A percentile compares a stretch with the other conserved stretches of the same genome.
phyloP scores from a whole-genome alignment of 2,113 vertebrate genomes.

The Amphiprion ocellaris region DNA sequence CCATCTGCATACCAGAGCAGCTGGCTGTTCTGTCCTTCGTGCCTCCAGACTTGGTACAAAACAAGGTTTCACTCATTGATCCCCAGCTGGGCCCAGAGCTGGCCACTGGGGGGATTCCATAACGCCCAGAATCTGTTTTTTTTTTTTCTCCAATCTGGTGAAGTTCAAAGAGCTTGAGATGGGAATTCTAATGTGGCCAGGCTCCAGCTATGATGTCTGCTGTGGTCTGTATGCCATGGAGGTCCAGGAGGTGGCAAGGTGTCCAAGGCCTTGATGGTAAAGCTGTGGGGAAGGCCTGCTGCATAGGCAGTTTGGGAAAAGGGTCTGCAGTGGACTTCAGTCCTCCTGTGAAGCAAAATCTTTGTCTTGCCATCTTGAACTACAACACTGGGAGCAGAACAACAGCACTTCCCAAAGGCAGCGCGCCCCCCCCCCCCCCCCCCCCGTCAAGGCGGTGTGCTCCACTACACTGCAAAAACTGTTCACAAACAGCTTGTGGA shows the following conservation, averaged over 20 bases:
- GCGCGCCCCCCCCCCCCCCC: no score
- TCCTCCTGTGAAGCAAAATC: not conserved
- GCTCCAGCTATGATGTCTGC: slow-evolving; percentile 8
- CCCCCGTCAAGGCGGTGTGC: no score
- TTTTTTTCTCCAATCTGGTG: slow-evolving; percentile 16
- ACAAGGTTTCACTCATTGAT: slow-evolving; percentile 24
- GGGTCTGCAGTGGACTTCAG: not conserved
- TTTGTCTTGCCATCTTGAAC: not conserved
- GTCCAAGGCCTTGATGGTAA: not conserved
- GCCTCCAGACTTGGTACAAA: slow-evolving; percentile 30
- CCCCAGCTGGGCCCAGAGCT: slow-evolving; percentile 31
- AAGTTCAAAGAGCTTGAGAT: slow-evolving; percentile 23
- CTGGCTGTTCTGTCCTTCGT: slow-evolving; percentile 38
- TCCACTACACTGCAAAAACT: no score
- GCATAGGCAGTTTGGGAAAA: not conserved
- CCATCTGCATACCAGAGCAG: slow-evolving; percentile 61
- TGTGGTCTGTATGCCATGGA: slow-evolving; percentile 5
- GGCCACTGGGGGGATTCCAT: slow-evolving; percentile 12
- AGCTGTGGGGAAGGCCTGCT: not conserved
- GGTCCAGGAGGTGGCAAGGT: slow-evolving; percentile 9
- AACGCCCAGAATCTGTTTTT: slow-evolving; percentile 37
- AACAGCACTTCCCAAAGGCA: no score
- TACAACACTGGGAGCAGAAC: not conserved
- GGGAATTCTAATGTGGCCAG: slow-evolving; percentile 8
- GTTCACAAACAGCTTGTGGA: no score